phyloP scores from a whole-genome alignment of 35 echinoderm and acorn worm genomes.

The Holothuria glaberrima region DNA sequence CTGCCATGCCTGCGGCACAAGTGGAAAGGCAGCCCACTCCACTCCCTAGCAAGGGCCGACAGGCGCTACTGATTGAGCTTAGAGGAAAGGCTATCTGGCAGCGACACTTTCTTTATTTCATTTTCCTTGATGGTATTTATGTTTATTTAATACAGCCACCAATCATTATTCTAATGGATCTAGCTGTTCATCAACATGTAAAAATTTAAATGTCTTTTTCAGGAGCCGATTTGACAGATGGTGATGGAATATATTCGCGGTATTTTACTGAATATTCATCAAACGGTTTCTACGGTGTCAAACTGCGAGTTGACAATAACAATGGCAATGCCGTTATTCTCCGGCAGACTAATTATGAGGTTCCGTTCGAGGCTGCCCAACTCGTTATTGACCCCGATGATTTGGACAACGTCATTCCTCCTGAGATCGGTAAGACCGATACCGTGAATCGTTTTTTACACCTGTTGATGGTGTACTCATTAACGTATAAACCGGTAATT shows the following conservation, averaged over 20 bases:
- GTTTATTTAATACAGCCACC: too few relatives aligned
- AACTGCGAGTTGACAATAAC: conserved; percentile 39
- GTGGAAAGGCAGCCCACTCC: too few relatives aligned
- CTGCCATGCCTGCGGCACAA: too few relatives aligned
- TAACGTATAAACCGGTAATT: too few relatives aligned
- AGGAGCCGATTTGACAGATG: conserved; percentile 72
- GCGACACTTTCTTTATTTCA: too few relatives aligned
- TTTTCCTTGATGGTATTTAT: too few relatives aligned
- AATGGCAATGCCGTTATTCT: conserved; percentile 42
- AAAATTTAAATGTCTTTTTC: neutral
- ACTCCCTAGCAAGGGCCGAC: too few relatives aligned
- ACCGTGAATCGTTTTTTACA: too few relatives aligned
- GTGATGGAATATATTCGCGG: conserved; percentile 74
- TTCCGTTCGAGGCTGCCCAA: conserved; percentile 26
- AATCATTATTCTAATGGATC: too few relatives aligned
- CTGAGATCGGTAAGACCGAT: neutral
- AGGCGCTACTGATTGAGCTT: too few relatives aligned
- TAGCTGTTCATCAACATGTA: neutral
- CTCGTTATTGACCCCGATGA: conserved; percentile 24
- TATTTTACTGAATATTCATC: conserved; percentile 64
- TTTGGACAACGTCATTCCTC: conserved; percentile 29
- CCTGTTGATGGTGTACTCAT: too few relatives aligned
- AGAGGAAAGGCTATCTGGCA: too few relatives aligned
- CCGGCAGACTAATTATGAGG: neutral
- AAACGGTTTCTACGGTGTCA: conserved; percentile 70